phyloP scores from a whole-genome alignment of 2,113 vertebrate genomes.

The Eurypyga helias region DNA sequence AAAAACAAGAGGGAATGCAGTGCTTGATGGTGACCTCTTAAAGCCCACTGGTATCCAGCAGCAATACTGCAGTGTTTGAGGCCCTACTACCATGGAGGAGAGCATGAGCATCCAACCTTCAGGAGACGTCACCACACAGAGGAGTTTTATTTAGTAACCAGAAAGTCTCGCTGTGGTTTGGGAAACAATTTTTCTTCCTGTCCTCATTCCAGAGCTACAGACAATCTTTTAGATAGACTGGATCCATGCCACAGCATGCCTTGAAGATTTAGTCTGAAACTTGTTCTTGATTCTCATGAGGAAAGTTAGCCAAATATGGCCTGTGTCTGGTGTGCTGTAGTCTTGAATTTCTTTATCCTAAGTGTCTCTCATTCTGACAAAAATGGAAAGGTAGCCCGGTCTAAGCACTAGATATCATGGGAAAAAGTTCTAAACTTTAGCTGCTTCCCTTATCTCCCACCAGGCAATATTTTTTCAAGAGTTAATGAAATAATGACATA shows the following conservation, averaged over 20 bases:
- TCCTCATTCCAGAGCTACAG: slow-evolving; percentile 4
- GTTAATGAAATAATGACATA: neutral
- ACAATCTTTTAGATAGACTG: neutral
- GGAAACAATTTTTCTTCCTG: neutral
- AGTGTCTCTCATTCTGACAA: neutral
- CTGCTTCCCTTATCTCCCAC: neutral
- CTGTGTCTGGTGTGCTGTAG: neutral
- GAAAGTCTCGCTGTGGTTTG: neutral
- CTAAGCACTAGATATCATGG: neutral
- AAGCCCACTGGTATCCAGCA: neutral
- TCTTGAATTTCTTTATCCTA: neutral
- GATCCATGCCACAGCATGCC: neutral
- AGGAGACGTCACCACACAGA: neutral
- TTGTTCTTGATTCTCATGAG: neutral
- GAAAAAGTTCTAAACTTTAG: neutral
- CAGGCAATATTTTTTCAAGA: neutral
- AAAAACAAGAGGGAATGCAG: neutral
- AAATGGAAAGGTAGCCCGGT: slow-evolving; percentile 11
- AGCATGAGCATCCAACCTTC: neutral
- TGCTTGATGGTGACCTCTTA: neutral
- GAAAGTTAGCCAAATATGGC: slow-evolving; percentile 51
- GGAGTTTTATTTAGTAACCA: neutral
- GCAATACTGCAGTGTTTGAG: neutral
- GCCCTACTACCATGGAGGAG: neutral
- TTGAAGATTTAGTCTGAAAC: neutral